phyloP scores from a whole-genome alignment of 2,888 invertebrate species.

The Tribolium freemani region DNA sequence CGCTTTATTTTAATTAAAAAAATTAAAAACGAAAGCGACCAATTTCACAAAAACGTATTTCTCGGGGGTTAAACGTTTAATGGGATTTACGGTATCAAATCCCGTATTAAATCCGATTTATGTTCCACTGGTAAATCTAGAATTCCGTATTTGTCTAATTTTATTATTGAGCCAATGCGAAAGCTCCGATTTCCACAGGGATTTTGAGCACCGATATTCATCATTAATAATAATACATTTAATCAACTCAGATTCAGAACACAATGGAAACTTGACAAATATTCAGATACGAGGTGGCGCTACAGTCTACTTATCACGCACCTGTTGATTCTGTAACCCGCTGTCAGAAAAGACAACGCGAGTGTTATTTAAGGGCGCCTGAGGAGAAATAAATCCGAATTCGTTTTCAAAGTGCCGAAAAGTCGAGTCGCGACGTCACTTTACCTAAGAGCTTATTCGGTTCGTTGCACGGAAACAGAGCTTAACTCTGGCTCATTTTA shows the following conservation, averaged over 20 bases:
- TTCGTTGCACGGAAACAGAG: constrained; percentile 3
- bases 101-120: neutral
- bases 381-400: neutral
- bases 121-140: neutral
- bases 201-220: neutral
- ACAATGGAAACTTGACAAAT: neutral
- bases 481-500: constrained; percentile 33
- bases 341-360: neutral
- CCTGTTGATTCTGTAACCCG: neutral
- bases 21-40: neutral
- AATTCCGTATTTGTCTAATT: neutral
- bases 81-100: neutral
- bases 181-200: neutral
- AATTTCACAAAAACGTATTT: neutral
- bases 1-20: neutral
- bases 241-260: neutral
- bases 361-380: neutral
- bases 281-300: neutral
- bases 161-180: neutral
- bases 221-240: neutral
- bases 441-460: neutral
- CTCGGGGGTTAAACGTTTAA: neutral
- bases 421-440: neutral
- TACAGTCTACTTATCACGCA: neutral
- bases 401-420: neutral